Percentiles rank a stretch among this genome's conserved stretches.
These are phyloP conservation scores for Chalcis sispes DNA, from an alignment of 2,888 invertebrate species.

Conservation along the genomic window DNA sequence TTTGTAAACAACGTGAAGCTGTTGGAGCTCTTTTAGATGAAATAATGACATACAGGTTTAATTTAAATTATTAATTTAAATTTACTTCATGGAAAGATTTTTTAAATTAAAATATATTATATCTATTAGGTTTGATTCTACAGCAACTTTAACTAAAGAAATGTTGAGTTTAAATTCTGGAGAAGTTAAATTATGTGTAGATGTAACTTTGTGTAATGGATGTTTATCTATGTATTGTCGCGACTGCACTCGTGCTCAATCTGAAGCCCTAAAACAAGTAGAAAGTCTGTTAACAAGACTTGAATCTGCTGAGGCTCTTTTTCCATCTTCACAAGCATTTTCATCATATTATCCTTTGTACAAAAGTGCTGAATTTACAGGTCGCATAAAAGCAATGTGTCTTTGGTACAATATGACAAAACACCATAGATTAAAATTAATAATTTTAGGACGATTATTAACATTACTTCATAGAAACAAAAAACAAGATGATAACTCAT, in stretches of 20 bases:
- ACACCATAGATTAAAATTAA: constrained; percentile 88
- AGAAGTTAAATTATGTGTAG: constrained; percentile 55
- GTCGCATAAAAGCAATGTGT: constrained; percentile 88
- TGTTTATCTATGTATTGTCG: constrained; percentile 86
- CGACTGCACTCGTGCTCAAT: constrained; percentile 84
- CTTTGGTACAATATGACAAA: constrained; percentile 94
- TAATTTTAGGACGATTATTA: constrained; percentile 84
- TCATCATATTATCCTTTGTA: constrained; percentile 85
- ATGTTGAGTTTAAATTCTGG: background rate
- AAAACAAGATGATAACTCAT: constrained; percentile 63
- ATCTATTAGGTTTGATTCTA: constrained; percentile 29
- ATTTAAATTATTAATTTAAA: constrained; percentile 1
- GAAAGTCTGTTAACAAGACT: constrained; percentile 84
- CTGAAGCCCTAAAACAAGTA: constrained; percentile 85
- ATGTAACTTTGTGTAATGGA: constrained; percentile 77
- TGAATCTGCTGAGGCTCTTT: constrained; percentile 87
- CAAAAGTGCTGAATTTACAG: constrained; percentile 81
- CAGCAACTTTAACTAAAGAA: constrained; percentile 53
- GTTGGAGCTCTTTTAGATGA: constrained; percentile 84
- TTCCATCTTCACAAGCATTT: constrained; percentile 90
- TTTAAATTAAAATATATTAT: background rate
- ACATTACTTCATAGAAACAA: constrained; percentile 73
- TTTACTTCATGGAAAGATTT: background rate
- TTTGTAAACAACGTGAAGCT: constrained; percentile 84
- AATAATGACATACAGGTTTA: constrained; percentile 85